Percentiles rank a stretch among this genome's conserved stretches.
Conservation (phyloP, 2,113 vertebrate species). For the Osmerus eperlanus region DNA sequence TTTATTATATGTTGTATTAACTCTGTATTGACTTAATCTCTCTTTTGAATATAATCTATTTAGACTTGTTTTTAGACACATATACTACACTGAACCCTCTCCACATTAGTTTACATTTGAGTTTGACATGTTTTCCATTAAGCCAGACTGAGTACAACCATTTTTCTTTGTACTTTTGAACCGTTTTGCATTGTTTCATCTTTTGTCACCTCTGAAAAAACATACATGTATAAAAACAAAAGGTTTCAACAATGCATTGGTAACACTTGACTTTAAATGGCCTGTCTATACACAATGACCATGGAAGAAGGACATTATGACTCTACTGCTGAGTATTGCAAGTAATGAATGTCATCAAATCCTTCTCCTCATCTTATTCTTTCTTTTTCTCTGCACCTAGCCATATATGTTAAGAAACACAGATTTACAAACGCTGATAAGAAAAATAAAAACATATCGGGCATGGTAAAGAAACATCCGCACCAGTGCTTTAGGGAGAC, state of each 20-base stretch:
- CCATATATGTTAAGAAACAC: background rate
- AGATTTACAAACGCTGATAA: slow-evolving; percentile 41
- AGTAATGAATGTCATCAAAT: slow-evolving; percentile 3
- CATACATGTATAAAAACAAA: background rate
- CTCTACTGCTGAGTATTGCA: slow-evolving; percentile 33
- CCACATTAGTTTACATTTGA: too few species aligned
- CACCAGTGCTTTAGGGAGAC: slow-evolving; percentile 58
- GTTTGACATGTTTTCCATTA: too few species aligned
- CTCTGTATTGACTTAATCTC: background rate
- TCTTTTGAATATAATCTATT: background rate
- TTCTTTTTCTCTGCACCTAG: background rate
- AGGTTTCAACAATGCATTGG: slow-evolving; percentile 6
- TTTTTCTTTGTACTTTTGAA: too few species aligned
- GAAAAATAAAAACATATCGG: slow-evolving; percentile 57
- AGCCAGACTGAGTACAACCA: too few species aligned
- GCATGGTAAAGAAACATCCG: slow-evolving; percentile 59
- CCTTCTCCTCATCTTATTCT: background rate
- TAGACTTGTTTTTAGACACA: background rate
- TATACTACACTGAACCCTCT: background rate
- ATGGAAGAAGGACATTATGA: background rate
- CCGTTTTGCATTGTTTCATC: background rate
- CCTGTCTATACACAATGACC: background rate
- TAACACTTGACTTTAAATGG: slow-evolving; percentile 23
- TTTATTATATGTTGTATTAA: background rate
- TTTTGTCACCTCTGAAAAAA: background rate